Evolutionary conservation across 2,888 invertebrate species (phyloP).

Genomic region (Slavum lentiscoides): DNA sequence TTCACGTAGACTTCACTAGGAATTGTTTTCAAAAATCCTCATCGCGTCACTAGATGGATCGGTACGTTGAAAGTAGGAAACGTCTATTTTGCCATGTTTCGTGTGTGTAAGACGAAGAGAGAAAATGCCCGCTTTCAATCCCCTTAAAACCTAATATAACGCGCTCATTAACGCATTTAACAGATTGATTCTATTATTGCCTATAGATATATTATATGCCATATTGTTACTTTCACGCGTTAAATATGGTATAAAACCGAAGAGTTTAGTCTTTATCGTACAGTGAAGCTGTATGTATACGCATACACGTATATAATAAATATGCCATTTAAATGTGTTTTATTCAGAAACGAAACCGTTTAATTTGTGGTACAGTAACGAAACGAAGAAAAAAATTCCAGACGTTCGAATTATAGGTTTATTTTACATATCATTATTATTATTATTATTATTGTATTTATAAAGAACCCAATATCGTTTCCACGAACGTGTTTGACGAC

Average conservation of each 20-base stretch:
- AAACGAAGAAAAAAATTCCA: constrained; percentile 5
- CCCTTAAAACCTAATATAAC: too few species aligned
- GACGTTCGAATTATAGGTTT: constrained; percentile 26
- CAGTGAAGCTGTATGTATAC: neutral
- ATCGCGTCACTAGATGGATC: too few species aligned
- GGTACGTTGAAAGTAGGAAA: too few species aligned
- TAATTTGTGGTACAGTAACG: constrained; percentile 4
- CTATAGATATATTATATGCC: neutral
- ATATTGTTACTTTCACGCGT: neutral
- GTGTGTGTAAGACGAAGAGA: too few species aligned
- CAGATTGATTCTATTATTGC: too few species aligned
- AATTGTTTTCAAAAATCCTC: too few species aligned
- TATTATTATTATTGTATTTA: too few species aligned
- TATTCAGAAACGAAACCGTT: constrained; percentile 5
- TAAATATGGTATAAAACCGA: neutral
- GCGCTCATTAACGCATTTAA: too few species aligned
- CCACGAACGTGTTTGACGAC: constrained; percentile 43
- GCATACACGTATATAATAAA: too few species aligned
- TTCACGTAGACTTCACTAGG: too few species aligned
- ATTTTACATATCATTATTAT: constrained; percentile 37
- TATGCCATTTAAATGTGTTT: constrained; percentile 1
- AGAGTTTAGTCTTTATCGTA: neutral
- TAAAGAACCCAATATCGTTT: constrained; percentile 14
- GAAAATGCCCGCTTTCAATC: too few species aligned
- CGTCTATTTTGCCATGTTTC: too few species aligned